A percentile compares a stretch with the other conserved stretches of the same genome.
phyloP scores from a whole-genome alignment of 1,140 invertebrate species.

The Bombus difficillimus region DNA sequence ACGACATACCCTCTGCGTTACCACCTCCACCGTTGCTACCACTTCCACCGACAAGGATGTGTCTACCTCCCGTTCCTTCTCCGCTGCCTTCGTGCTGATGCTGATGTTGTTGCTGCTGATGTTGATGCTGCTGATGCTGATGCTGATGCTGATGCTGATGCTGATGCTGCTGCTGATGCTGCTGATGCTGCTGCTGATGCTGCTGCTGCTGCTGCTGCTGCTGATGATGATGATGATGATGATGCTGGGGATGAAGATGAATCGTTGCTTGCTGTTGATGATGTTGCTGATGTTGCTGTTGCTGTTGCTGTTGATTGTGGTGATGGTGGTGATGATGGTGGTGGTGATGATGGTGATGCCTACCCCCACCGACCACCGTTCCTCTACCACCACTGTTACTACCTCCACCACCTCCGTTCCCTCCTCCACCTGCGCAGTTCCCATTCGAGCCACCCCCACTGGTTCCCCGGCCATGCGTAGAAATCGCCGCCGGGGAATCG shows the following conservation, averaged over 20 bases:
- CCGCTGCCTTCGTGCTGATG: slow-evolving; percentile 58
- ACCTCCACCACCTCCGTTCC: slow-evolving; percentile 63
- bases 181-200: slow-evolving; percentile 71
- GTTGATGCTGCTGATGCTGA: neutral
- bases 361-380: slow-evolving; percentile 66
- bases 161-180: slow-evolving; percentile 13
- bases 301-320: slow-evolving; percentile 71
- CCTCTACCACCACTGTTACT: slow-evolving; percentile 79
- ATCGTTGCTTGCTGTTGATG: slow-evolving; percentile 68
- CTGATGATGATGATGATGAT: slow-evolving; percentile 37
- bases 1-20: slow-evolving; percentile 81
- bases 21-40: slow-evolving; percentile 71
- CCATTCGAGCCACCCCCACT: slow-evolving; percentile 82
- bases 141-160: slow-evolving; percentile 37
- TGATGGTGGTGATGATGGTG: slow-evolving; percentile 62
- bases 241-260: slow-evolving; percentile 61
- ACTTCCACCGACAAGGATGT: slow-evolving; percentile 34
- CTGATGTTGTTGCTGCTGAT: neutral
- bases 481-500: slow-evolving; percentile 82
- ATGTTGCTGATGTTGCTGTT: slow-evolving; percentile 70
- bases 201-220: slow-evolving; percentile 68
- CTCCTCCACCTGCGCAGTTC: slow-evolving; percentile 76
- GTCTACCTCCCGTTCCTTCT: slow-evolving; percentile 54
- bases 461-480: slow-evolving; percentile 84
- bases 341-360: slow-evolving; percentile 67